Percentiles rank a stretch among this genome's conserved stretches.
phyloP scores from a whole-genome alignment of 2,888 invertebrate genomes.

The Pelosia muscerda region DNA sequence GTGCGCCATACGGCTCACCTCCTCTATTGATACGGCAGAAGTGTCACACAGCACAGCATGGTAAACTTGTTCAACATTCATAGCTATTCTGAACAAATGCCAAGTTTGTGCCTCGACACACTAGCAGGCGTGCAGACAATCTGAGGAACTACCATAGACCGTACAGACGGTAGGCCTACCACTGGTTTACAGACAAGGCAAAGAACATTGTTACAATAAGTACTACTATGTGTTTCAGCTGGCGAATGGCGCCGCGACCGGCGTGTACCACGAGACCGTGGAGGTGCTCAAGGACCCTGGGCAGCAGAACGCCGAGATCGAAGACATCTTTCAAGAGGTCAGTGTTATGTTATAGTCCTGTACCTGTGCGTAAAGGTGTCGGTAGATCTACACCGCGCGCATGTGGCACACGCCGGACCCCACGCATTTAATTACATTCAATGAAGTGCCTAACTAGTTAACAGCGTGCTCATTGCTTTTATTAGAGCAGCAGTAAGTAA shows the following conservation, averaged over 20 bases:
- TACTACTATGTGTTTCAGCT: constrained; percentile 43
- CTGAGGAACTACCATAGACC: neutral
- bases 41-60: too few species aligned
- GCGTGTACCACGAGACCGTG: constrained; percentile 63
- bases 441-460: constrained; percentile 30
- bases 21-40: too few species aligned
- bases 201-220: neutral
- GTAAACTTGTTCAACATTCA: too few species aligned
- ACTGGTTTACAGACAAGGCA: neutral
- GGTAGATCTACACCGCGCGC: neutral
- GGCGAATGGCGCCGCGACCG: constrained; percentile 50
- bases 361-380: neutral
- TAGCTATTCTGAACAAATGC: too few species aligned
- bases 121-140: too few species aligned
- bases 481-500: constrained; percentile 34
- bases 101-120: too few species aligned
- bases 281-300: constrained; percentile 35
- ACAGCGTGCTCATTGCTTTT: constrained; percentile 45
- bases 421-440: constrained; percentile 33
- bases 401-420: neutral
- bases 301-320: constrained; percentile 53
- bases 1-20: too few species aligned
- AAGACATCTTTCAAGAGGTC: constrained; percentile 71
- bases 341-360: neutral
- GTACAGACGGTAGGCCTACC: neutral